phyloP scores from a whole-genome alignment of 2,113 vertebrate genomes.

The Egretta garzetta region DNA sequence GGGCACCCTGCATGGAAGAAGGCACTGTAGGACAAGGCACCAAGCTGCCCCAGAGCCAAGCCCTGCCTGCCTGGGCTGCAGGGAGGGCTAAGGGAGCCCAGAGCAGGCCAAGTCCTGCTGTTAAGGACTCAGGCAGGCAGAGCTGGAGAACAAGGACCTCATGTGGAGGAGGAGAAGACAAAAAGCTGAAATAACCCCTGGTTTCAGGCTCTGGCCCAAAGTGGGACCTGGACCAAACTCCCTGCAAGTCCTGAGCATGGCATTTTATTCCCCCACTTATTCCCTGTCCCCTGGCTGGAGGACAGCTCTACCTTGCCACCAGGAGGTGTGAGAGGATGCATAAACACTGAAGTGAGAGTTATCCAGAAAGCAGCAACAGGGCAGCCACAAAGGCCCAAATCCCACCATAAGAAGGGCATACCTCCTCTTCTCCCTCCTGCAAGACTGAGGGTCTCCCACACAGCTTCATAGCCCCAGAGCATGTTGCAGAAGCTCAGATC shows the following conservation, averaged over 20 bases:
- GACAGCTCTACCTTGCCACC: background rate
- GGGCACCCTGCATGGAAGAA: slow-evolving; percentile 82
- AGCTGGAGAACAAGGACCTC: background rate
- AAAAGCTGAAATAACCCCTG: background rate
- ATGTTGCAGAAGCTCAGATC: background rate
- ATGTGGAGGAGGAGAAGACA: accelerated
- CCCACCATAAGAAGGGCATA: background rate
- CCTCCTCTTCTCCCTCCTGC: background rate
- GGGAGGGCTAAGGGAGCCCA: background rate
- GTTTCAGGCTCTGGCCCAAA: background rate
- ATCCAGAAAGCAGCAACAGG: background rate
- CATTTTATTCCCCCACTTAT: background rate
- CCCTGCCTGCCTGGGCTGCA: background rate
- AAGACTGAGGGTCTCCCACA: background rate
- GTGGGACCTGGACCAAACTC: background rate
- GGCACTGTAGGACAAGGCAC: background rate
- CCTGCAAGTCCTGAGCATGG: background rate
- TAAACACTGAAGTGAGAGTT: background rate
- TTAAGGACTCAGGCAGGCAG: background rate
- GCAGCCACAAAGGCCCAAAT: background rate
- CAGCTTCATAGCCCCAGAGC: background rate
- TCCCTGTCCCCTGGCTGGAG: background rate
- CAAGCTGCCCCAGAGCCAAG: background rate
- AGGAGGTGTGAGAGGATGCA: background rate
- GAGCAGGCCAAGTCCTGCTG: background rate